Percentiles rank a stretch among this genome's conserved stretches.
Conservation (phyloP, 1,140 invertebrate genomes). For the Lamellibrachia luymesi region DNA sequence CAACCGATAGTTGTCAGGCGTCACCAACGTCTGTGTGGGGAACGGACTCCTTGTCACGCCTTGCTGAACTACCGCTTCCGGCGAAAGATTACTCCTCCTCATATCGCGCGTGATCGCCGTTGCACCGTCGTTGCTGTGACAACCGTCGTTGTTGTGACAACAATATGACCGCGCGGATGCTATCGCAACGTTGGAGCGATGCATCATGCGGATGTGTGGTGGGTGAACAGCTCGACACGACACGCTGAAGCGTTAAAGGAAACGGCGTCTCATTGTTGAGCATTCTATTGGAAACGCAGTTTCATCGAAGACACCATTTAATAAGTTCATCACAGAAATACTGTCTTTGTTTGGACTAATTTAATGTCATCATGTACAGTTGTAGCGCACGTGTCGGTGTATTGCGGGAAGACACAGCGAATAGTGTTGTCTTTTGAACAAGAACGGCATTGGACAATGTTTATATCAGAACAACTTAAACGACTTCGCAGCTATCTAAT, state of each 20-base stretch:
- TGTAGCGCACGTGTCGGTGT: background rate
- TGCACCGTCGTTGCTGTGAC: conserved; percentile 3
- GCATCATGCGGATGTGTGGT: background rate
- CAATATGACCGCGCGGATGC: background rate
- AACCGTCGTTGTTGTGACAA: background rate
- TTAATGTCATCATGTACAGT: background rate
- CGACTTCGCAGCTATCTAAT: background rate
- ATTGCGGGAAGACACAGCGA: background rate
- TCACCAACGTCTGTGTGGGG: background rate
- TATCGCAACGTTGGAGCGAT: background rate
- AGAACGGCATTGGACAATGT: background rate
- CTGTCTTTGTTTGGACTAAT: background rate
- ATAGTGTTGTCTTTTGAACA: background rate
- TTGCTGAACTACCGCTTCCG: conserved; percentile 58
- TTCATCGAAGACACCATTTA: background rate
- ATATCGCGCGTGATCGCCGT: no score
- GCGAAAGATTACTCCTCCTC: background rate
- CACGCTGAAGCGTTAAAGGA: background rate
- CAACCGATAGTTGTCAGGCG: background rate
- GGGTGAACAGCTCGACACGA: background rate
- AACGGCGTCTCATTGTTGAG: background rate
- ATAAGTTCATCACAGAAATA: background rate
- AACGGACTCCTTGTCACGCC: conserved; percentile 87
- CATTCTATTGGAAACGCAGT: background rate
- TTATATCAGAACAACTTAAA: background rate